Base-by-base conservation (phyloP, 2,888 invertebrate genomes). In the Drosophila pullipes region DNA sequence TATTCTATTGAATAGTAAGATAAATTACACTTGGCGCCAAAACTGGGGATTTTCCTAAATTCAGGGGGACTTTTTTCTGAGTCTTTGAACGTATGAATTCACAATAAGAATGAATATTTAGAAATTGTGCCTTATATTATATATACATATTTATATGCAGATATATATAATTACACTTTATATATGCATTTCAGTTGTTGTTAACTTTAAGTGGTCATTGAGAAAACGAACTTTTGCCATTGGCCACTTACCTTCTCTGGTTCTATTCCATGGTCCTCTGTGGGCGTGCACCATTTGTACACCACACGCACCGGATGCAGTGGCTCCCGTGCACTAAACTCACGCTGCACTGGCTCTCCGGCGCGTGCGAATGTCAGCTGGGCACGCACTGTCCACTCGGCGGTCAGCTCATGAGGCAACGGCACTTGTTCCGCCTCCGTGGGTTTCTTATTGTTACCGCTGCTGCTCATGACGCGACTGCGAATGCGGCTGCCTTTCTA, bases 361-460 rank as follows among this genome's bases (percentile, higher is more conserved):
- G 93, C 93, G 72, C 95, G 95, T 49, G 95, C 94, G 72, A 93
- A 93, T 16, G 95, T 96, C 74, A 96, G 94, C 87, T 96, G 96
- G 65, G 95, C 97, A 91, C 94, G 96, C 83, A 96, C 95, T 44
- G 95, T 95, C 96, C 96, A 96, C 89, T 96, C 95, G 76, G 95
- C 95, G 31, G 94, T 94, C 47, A 94, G 74, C 78, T 94, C 94
- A 57, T 92, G 92, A 0, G 92, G 92, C 79, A 85, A 82, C 9
- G 92, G 84, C 0, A 63, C 35, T n/a, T 50, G 31, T 58, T 49
- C 5, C 7, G n/a, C 69, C 52, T 37, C 70, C 18, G 44, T 52
- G 11, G 25, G 41, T 11, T 33, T 22, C 11, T 37, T 55, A 55
- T 37, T 47, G 30, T 37, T 52, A 39, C 30, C 57, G 16, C 13